Base-by-base conservation (phyloP, 2,113 vertebrate genomes). In the Pseudopipra pipra region DNA sequence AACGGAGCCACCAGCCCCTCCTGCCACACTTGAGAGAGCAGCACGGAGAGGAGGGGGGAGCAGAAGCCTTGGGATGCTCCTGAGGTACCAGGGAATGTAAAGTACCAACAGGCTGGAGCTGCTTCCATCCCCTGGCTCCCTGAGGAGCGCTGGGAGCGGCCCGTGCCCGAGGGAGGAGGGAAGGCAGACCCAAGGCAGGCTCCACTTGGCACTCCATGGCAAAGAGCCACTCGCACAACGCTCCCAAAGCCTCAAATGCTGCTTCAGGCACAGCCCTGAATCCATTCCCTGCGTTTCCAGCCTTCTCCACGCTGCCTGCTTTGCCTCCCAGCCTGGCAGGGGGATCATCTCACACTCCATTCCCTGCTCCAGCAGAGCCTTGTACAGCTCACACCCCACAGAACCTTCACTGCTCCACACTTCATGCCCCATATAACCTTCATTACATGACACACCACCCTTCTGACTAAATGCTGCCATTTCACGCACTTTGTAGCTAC, bases 401-500 rank as follows among this genome's bases (percentile, higher is more conserved):
- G 13, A 30, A 43, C 62, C 30, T 31, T 43, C 41, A 5, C 62
- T 44, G 20, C 62, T 8, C 17, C 33, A 16, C 5, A 30, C 19
- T 5, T 49, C 18, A 10, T 6, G 13, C n/a, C 51, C 39, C 4
- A 0, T 5, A 16, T 9, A 43, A n/a, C 24, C 72, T 6, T 44
- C 18, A 1, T 12, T 5, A 2, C 65, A 77, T 51, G 13, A 12
- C 74, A 44, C 41, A 39, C 16, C 5, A 15, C 61, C 39, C 33
- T 75, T 30, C 56, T 19, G 11, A 30, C 62, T 52, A 6, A 15
- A 23, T 0, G 8, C 8, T n/a, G 35, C 5, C 44, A 28, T 49
- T 82, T 51, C 49, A 8, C 0, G 5, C 43, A 1, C 39, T 52
- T 56, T 31, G 4, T 3, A n/a, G 1, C 56, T 25, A 3, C 19